phyloP scores from a whole-genome alignment of 2,888 invertebrate genomes.

The Latrodectus elegans region DNA sequence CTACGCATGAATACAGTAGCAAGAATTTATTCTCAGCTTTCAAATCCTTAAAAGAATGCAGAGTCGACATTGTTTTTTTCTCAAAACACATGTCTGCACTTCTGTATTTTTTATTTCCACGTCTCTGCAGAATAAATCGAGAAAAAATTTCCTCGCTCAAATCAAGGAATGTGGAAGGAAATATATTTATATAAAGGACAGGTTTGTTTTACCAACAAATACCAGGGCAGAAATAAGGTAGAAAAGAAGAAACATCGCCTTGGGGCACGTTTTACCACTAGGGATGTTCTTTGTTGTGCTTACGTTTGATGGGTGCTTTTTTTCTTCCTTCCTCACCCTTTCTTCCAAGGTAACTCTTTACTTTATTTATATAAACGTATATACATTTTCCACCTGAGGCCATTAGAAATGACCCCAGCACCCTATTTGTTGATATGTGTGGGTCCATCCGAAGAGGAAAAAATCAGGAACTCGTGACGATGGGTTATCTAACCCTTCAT shows the following conservation, averaged over 20 bases:
- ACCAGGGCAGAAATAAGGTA: conserved; percentile 27
- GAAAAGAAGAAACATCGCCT: conserved; percentile 22
- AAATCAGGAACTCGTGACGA: neutral
- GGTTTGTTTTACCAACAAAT: conserved; percentile 54
- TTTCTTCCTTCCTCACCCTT: neutral
- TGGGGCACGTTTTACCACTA: conserved; percentile 29
- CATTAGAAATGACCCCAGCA: conserved; percentile 52
- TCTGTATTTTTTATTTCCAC: no score
- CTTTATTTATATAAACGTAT: neutral
- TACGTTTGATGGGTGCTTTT: conserved; percentile 21
- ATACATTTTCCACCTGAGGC: neutral
- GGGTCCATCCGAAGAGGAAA: neutral
- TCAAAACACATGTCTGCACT: no score
- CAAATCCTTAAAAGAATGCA: no score
- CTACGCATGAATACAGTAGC: no score
- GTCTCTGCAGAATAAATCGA: no score
- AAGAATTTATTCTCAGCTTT: no score
- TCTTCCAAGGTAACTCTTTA: neutral
- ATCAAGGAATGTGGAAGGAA: no score
- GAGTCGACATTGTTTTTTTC: no score
- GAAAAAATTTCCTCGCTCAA: no score
- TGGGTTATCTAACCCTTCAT: neutral
- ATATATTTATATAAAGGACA: neutral
- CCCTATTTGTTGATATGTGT: conserved; percentile 17
- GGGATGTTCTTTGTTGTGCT: conserved; percentile 13